Percentiles rank a stretch among this genome's conserved stretches.
Evolutionary conservation across 2,113 vertebrate species (phyloP).

Genomic region (Prionailurus bengalensis): DNA sequence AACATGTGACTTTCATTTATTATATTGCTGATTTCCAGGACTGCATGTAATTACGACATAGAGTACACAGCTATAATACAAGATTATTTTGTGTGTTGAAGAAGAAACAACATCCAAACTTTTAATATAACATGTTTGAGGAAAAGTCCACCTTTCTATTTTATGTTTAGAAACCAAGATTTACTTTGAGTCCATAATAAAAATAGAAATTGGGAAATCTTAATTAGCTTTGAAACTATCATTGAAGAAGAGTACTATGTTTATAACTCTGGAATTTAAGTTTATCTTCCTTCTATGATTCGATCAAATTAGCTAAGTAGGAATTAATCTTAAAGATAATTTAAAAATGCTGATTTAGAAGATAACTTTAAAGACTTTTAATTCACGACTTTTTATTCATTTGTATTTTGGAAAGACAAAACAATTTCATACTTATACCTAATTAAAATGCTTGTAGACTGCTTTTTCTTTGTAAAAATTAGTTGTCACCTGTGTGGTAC

Average conservation of each 20-base stretch:
- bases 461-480: constrained; percentile 41
- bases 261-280: constrained; percentile 63
- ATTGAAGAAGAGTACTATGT: background rate
- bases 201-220: constrained; percentile 68
- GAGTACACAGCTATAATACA: constrained; percentile 32
- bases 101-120: constrained; percentile 69
- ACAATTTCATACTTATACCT: constrained; percentile 47
- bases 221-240: constrained; percentile 65
- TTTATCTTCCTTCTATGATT: constrained; percentile 67
- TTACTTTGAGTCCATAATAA: constrained; percentile 40
- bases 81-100: constrained; percentile 67
- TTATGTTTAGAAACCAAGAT: constrained; percentile 60
- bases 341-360: constrained; percentile 41
- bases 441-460: constrained; percentile 32
- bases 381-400: constrained; percentile 39
- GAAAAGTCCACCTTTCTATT: constrained; percentile 52
- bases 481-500: background rate
- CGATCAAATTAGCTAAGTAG: constrained; percentile 37
- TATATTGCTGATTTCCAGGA: constrained; percentile 70
- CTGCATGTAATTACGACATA: constrained; percentile 15
- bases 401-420: constrained; percentile 57
- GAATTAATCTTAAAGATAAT: constrained; percentile 59
- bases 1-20: constrained; percentile 71
- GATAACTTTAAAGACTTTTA: constrained; percentile 50
- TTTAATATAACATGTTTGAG: constrained; percentile 60